Evolutionary conservation across 2,888 invertebrate genomes (phyloP), one percentile per base, ranked within the genome.

Genomic region (Xanthostigma xanthostigma): DNA sequence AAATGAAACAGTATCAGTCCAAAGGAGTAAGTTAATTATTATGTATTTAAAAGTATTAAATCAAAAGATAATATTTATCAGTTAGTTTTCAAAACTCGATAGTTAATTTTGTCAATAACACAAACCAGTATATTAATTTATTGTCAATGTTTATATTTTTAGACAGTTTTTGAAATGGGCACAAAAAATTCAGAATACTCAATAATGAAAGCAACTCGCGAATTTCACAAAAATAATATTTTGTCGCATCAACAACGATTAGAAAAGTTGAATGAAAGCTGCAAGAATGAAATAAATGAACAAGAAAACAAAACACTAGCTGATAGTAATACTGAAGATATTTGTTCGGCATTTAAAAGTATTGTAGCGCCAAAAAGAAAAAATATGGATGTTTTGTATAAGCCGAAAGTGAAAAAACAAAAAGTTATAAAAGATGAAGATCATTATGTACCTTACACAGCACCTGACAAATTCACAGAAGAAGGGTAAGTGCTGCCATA

Each of bases 141-240:
- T 10, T 46, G 35, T 44, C 27, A 41, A 46, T 52, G 42, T 40
- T 49, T 51, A 41, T 53, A 50, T 51, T 68, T 72, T 38, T 68
- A 92, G 91, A 97, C 95, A 0, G 86, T 97, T 58, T 89, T 97
- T 66, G 97, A 97, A 70, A 74, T 96, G 45, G 85, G 87, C 41
- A 78, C 84, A 1, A 87, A 84, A 62, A 76, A 81, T 57, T 73
- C 78, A 1, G 81, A 81, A 61, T 85, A 84, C 56, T 67, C 78
- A 49, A 81, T 88, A 0, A 97, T 97, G 95, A 89, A 91, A 64
- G 74, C 78, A 10, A 94, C 93, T 66, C 76, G 96, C 44, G 73
- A 78, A 54, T 71, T 80, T 61, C 78, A 94, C 68, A 70, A 79
- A 63, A 63, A 78, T 61, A 61, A 72, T 66, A 72, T 82, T 51